These are phyloP conservation scores for Lithophane ornitopus DNA, from an alignment of 2,888 invertebrate species.

Conservation along the genomic window DNA sequence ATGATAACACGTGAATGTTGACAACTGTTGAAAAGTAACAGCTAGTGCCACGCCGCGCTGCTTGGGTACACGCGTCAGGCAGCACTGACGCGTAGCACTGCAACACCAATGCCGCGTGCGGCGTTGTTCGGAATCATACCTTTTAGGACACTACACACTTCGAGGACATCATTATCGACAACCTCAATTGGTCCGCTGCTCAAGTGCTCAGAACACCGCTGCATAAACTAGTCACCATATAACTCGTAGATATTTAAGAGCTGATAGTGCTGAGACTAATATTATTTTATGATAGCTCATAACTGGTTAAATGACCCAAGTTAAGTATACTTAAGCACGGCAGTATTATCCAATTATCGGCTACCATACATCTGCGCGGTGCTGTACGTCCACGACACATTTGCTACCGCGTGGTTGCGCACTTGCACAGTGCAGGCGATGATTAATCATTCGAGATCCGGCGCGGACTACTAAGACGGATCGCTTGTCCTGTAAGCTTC, in stretches of 20 bases:
- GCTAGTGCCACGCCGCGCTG: too few species aligned
- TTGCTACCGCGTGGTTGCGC: neutral
- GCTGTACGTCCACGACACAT: neutral
- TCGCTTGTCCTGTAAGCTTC: slow-evolving; percentile 1
- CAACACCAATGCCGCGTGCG: too few species aligned
- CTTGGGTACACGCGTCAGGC: too few species aligned
- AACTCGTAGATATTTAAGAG: neutral
- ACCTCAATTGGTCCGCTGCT: neutral
- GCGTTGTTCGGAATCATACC: too few species aligned
- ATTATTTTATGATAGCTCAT: neutral
- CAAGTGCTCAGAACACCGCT: neutral
- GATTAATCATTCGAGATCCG: slow-evolving; percentile 24
- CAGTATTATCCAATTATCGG: too few species aligned
- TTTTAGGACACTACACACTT: too few species aligned
- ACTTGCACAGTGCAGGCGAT: neutral
- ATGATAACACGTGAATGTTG: too few species aligned
- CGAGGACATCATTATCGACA: neutral
- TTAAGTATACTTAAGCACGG: neutral
- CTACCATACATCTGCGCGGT: neutral
- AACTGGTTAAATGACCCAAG: neutral
- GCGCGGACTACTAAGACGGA: slow-evolving; percentile 2
- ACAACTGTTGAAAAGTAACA: too few species aligned
- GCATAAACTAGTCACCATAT: neutral
- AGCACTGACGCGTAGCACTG: too few species aligned
- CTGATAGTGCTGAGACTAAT: neutral